These are phyloP conservation scores for Oriolus oriolus DNA, from an alignment of 2,113 vertebrate species.

Conservation along the genomic window DNA sequence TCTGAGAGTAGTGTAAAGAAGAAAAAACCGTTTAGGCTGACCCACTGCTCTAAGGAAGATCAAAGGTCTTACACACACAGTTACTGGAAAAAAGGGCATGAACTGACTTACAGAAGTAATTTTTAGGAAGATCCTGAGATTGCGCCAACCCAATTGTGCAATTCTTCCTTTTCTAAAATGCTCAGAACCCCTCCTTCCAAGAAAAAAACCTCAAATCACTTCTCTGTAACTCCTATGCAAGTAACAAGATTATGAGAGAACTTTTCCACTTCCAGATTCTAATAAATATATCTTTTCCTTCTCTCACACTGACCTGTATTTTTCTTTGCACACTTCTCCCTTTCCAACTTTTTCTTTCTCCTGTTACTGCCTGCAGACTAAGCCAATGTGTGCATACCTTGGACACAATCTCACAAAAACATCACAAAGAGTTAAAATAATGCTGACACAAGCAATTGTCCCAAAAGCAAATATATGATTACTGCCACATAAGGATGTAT, in stretches of 20 bases:
- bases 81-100: neutral
- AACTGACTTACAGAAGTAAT: neutral
- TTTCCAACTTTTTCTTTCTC: neutral
- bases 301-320: neutral
- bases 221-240: neutral
- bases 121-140: neutral
- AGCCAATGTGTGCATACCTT: neutral
- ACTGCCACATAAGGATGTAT: neutral
- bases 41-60: neutral
- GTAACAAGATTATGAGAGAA: neutral
- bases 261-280: neutral
- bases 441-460: neutral
- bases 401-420: neutral
- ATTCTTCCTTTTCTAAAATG: neutral
- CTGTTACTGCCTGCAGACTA: neutral
- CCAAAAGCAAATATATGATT: neutral
- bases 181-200: rapidly evolving
- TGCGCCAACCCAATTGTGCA: neutral
- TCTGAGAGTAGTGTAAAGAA: neutral
- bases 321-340: neutral
- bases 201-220: neutral
- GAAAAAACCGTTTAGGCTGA: neutral
- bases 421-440: neutral
- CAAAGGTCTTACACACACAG: neutral
- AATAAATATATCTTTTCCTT: neutral